These are phyloP conservation scores for Hydrotaea cyrtoneurina DNA, from an alignment of 2,888 invertebrate species.

Conservation along the genomic window DNA sequence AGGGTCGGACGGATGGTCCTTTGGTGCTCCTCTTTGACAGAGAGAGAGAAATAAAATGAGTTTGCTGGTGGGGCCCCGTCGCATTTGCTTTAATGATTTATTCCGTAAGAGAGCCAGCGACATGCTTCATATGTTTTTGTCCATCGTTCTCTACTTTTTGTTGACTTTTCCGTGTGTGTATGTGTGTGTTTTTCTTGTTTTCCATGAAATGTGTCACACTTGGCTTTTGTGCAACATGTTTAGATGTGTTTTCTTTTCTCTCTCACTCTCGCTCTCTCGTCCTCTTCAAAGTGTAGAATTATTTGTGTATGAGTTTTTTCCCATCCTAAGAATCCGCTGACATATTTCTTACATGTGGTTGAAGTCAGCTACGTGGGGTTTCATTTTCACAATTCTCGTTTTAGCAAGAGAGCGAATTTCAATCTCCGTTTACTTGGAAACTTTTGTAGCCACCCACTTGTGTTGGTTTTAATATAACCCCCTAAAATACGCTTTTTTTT, in stretches of 20 bases:
- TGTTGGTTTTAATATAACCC: not conserved
- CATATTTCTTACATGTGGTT: not conserved
- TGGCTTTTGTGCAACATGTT: not conserved
- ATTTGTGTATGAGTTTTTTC: not conserved
- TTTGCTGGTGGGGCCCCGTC: not conserved
- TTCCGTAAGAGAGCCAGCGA: not conserved
- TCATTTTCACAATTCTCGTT: not conserved
- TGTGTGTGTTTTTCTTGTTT: not conserved
- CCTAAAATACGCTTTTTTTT: slow-evolving; percentile 35
- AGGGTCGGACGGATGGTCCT: too few species aligned
- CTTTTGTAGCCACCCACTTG: too few species aligned
- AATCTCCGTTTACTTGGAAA: not conserved
- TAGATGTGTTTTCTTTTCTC: not conserved
- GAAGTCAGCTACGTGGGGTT: not conserved
- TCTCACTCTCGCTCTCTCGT: too few species aligned
- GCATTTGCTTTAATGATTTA: not conserved
- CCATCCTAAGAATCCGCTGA: not conserved
- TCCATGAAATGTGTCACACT: slow-evolving; percentile 1
- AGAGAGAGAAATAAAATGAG: too few species aligned
- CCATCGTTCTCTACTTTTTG: not conserved
- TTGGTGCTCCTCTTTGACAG: too few species aligned
- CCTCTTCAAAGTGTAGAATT: not conserved
- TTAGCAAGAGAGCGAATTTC: not conserved
- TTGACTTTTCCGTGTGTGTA: not conserved
- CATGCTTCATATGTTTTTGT: not conserved